Conservation (phyloP, 1,140 invertebrate genomes). For the Eriosoma lanigerum region DNA sequence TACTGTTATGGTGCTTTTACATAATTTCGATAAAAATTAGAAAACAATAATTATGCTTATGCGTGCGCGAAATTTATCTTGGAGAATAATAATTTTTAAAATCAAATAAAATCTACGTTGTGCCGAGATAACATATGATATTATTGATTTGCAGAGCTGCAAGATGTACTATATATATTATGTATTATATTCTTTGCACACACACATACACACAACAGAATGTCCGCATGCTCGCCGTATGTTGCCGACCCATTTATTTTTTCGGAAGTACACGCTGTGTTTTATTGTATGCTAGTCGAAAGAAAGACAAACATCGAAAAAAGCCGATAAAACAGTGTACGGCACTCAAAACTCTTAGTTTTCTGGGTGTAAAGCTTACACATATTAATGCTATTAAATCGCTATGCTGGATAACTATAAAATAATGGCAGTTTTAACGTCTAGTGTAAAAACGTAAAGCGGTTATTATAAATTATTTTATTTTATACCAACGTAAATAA, state of each 20-base stretch:
- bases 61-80: no score
- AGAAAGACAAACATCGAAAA: background rate
- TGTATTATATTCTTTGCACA: background rate
- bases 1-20: no score
- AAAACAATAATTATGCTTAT: no score
- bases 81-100: no score
- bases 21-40: no score
- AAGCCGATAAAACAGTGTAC: background rate
- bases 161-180: background rate
- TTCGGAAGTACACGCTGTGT: background rate
- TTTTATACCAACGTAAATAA: no score
- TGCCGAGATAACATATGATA: slow-evolving; percentile 31
- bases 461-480: no score
- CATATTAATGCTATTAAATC: background rate
- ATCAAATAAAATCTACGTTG: background rate
- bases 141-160: slow-evolving; percentile 31
- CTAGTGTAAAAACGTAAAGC: no score
- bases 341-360: background rate
- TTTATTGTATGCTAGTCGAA: background rate
- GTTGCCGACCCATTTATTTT: slow-evolving; percentile 34
- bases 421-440: no score
- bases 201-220: background rate
- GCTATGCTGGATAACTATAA: background rate
- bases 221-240: slow-evolving; percentile 9
- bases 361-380: background rate